These are phyloP conservation scores for human DNA, from an alignment of 2,113 vertebrate genomes.

Conservation along the genomic window DNA sequence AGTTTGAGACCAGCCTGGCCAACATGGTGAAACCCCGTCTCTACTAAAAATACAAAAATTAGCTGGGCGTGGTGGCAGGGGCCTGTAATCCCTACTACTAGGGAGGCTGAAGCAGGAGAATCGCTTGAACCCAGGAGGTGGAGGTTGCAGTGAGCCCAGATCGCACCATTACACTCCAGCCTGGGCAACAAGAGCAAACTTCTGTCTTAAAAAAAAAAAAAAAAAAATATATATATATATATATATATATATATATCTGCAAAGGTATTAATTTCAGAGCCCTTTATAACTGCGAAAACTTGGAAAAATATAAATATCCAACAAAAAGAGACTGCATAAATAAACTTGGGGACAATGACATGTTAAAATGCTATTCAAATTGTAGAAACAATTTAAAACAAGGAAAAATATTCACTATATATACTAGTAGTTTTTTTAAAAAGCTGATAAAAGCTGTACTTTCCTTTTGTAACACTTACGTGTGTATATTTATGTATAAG, in stretches of 20 bases:
- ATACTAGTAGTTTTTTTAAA: not conserved
- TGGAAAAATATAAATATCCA: not conserved
- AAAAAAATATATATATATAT: too few species aligned
- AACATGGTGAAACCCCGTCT: too few species aligned
- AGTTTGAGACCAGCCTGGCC: too few species aligned
- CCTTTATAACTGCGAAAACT: not conserved
- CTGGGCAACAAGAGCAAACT: too few species aligned
- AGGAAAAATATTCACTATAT: not conserved
- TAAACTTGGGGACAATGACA: not conserved
- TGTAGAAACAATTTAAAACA: not conserved
- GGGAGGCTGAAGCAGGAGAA: too few species aligned
- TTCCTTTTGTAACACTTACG: not conserved
- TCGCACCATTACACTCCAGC: too few species aligned
- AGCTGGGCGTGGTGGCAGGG: too few species aligned
- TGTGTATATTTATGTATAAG: not conserved
- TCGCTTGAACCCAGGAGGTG: too few species aligned
- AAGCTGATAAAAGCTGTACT: not conserved
- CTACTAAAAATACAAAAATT: too few species aligned
- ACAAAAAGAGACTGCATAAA: not conserved
- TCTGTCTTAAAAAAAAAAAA: not conserved
- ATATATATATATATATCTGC: not conserved
- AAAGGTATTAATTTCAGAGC: not conserved
- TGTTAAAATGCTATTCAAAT: conserved; percentile 23
- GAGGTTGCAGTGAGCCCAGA: too few species aligned
- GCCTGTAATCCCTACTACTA: too few species aligned